A percentile compares a stretch with the other conserved stretches of the same genome.
Conservation (phyloP, 1,140 invertebrate species). For the Conopomorpha cramerella region DNA sequence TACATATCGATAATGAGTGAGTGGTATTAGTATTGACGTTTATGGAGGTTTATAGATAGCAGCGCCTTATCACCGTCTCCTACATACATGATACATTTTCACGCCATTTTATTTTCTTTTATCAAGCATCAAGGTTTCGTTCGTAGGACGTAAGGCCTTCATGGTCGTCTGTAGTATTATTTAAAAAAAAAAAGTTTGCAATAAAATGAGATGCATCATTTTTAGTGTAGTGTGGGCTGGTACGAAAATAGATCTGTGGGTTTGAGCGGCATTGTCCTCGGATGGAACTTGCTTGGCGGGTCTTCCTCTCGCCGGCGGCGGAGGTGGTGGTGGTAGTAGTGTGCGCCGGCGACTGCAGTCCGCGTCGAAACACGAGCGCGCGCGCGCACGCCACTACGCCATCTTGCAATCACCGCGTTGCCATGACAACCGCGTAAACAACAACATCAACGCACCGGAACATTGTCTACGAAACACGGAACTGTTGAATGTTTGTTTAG, state of each 20-base stretch:
- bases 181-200: background rate
- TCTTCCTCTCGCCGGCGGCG: conserved; percentile 51
- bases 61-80: too few species aligned
- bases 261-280: conserved; percentile 29
- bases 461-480: too few species aligned
- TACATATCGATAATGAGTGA: too few species aligned
- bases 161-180: too few species aligned
- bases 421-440: conserved; percentile 50
- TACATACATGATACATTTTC: background rate
- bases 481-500: conserved; percentile 10
- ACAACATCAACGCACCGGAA: too few species aligned
- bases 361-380: conserved; percentile 32
- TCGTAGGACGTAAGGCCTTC: too few species aligned
- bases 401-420: conserved; percentile 36
- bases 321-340: conserved; percentile 39
- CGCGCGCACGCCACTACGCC: conserved; percentile 41
- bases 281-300: conserved; percentile 40
- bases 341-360: conserved; percentile 31
- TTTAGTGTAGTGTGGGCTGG: background rate
- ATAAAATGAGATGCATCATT: background rate
- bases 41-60: too few species aligned
- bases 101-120: too few species aligned
- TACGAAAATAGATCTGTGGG: background rate
- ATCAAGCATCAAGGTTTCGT: too few species aligned
- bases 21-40: too few species aligned